Evolutionary conservation across 2,113 vertebrate species (phyloP), one percentile per base, ranked within the genome.

Genomic region (Athene noctua): DNA sequence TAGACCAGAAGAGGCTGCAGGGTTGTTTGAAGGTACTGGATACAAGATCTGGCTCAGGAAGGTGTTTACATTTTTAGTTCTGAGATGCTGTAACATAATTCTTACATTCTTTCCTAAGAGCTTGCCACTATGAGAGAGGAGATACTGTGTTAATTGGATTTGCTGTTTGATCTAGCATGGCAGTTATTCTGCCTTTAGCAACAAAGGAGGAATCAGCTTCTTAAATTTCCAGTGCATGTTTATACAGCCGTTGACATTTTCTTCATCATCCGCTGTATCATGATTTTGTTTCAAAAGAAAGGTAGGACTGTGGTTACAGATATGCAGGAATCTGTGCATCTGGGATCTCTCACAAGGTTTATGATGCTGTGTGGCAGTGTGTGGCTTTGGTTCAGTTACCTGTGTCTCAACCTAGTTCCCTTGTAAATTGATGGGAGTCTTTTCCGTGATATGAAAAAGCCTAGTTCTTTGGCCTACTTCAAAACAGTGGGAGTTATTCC

Each of bases 81-180:
- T 42, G 61, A 68, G 61, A 65, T 74, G 25, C 47, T 4, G 10
- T 80, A 81, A 59, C 40, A 4, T 57, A 86, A 88, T 85, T 92
- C 73, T 92, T 36, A 32, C 34, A 74, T 70, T 21, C 16, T 65
- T 89, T 82, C 38, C 78, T 44, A 82, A 79, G 66, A 91, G 40
- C 73, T 87, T 65, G 52, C 42, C 91, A 67, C 80, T 72, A 26
- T 52, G 68, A 96, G 52, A 87, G 80, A 91, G 59, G 32, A 71
- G 73, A 91, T 89, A 47, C 63, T 86, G 86, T 74, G 89, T 79
- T 94, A 92, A 79, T 82, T 94, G 80, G 84, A 81, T 96, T 95
- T 96, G 52, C 66, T 92, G 78, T 92, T 95, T 95, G 89, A 95
- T 92, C 73, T 92, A 90, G 80, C 70, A 44, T 67, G 70, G 61